Evolutionary conservation across 2,113 vertebrate species (phyloP).

Genomic region (Psophia crepitans): DNA sequence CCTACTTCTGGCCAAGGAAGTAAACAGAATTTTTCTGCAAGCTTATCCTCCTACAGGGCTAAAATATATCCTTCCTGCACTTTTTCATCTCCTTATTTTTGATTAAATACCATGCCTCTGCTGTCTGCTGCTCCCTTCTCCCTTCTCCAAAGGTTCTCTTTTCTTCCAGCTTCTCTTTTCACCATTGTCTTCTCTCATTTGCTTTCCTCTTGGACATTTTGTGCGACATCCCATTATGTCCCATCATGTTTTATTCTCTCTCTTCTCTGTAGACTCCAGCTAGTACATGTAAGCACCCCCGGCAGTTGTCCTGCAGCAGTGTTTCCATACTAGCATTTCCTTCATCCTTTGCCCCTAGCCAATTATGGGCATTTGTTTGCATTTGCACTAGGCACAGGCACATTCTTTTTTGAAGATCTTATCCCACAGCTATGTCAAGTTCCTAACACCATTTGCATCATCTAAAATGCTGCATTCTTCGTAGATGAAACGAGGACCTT

Average conservation of each 20-base stretch:
- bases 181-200: neutral
- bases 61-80: neutral
- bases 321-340: neutral
- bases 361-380: neutral
- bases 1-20: neutral
- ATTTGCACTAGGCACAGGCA: neutral
- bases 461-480: neutral
- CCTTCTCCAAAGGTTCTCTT: neutral
- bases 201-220: neutral
- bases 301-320: neutral
- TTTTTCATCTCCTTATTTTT: neutral
- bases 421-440: neutral
- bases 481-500: neutral
- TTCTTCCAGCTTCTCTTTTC: neutral
- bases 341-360: neutral
- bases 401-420: neutral
- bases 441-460: neutral
- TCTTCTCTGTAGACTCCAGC: neutral
- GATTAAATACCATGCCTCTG: neutral
- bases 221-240: neutral
- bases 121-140: neutral
- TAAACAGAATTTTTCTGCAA: neutral
- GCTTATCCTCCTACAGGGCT: neutral
- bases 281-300: neutral
- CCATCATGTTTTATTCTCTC: neutral